A percentile compares a stretch with the other conserved stretches of the same genome.
These are phyloP conservation scores for Leucozona laternaria DNA, from an alignment of 2,888 invertebrate species.

Conservation along the genomic window DNA sequence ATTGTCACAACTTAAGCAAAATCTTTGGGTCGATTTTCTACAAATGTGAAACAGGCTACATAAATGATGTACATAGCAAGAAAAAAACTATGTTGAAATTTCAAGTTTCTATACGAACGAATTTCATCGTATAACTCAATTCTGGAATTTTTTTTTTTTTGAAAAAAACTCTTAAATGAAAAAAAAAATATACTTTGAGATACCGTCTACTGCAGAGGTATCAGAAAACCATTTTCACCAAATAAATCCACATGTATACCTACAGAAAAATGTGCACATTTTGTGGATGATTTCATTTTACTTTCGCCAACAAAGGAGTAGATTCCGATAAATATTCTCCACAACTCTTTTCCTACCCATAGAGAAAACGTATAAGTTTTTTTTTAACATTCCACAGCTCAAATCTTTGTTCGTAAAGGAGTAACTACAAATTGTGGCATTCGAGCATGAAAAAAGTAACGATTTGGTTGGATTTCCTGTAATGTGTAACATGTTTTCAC, in stretches of 20 bases:
- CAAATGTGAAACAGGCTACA: too few species aligned
- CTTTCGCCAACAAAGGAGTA: background rate
- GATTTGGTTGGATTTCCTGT: background rate
- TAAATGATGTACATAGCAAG: too few species aligned
- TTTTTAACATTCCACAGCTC: background rate
- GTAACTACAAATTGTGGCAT: background rate
- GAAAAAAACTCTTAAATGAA: too few species aligned
- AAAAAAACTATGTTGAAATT: too few species aligned
- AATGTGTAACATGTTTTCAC: slow-evolving; percentile 1
- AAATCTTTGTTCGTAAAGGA: background rate
- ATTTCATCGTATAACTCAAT: too few species aligned
- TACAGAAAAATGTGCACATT: background rate
- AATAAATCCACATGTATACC: background rate
- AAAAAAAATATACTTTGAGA: background rate
- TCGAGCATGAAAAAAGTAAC: background rate
- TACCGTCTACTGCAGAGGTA: background rate
- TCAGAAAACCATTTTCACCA: background rate
- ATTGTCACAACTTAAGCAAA: too few species aligned
- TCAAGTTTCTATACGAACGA: too few species aligned
- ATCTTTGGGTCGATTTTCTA: too few species aligned
- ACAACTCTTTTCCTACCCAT: background rate
- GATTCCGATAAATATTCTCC: background rate
- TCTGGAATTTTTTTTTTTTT: too few species aligned
- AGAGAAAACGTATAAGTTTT: background rate
- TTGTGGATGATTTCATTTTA: background rate